phyloP scores from a whole-genome alignment of 2,113 vertebrate species.

The Coptodon bakossiorum region DNA sequence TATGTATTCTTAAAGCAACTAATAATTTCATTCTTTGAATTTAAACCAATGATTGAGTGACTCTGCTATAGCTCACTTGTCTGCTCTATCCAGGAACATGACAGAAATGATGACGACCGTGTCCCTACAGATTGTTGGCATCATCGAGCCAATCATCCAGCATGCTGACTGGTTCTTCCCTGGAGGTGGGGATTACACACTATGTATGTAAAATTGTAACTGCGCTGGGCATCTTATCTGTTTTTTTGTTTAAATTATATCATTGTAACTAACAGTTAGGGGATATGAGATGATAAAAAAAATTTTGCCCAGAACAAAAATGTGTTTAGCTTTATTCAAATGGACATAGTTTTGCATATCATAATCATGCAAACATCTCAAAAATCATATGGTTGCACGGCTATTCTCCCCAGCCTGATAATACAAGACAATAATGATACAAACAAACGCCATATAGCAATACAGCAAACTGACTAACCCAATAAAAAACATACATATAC shows the following conservation, averaged over 20 bases:
- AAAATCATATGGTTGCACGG: background rate
- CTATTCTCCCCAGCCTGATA: background rate
- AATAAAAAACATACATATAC: background rate
- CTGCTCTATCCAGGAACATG: conserved; percentile 79
- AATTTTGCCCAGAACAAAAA: background rate
- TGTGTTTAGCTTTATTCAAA: background rate
- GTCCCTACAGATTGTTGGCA: conserved; percentile 94
- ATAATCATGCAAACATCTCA: background rate
- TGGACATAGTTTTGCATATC: background rate
- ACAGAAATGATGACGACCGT: conserved; percentile 99
- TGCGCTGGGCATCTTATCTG: background rate
- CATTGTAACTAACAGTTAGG: background rate
- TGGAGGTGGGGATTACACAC: conserved; percentile 75
- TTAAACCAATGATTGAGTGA: background rate
- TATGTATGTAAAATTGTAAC: conserved; percentile 3
- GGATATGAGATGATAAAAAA: background rate
- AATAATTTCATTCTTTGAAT: background rate
- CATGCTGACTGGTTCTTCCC: conserved; percentile 99
- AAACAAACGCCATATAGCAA: background rate
- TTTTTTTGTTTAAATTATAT: background rate
- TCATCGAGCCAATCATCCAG: conserved; percentile 96
- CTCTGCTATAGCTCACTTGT: background rate
- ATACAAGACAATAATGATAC: background rate
- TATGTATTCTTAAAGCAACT: conserved; percentile 46
- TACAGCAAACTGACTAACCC: background rate